Evolutionary conservation across 2,113 vertebrate genomes (phyloP).

Genomic region (Willisornis vidua): DNA sequence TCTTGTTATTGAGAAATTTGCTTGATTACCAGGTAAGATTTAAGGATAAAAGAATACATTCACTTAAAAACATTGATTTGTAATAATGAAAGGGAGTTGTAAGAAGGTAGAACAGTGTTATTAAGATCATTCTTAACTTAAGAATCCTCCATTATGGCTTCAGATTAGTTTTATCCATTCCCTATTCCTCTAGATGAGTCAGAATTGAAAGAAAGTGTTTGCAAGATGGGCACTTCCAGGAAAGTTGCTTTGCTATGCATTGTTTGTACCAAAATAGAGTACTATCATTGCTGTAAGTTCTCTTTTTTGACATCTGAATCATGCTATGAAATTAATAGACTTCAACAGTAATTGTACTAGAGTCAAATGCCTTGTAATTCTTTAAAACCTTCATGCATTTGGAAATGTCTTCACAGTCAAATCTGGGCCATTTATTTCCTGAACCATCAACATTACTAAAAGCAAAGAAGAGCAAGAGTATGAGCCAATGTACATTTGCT

Average conservation of each 20-base stretch:
- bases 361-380: neutral
- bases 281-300: neutral
- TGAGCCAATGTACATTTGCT: neutral
- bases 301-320: neutral
- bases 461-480: neutral
- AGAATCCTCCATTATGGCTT: neutral
- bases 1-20: neutral
- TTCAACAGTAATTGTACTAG: neutral
- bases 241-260: neutral
- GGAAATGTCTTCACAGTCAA: neutral
- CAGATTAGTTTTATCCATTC: neutral
- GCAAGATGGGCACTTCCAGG: neutral
- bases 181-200: neutral
- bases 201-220: neutral
- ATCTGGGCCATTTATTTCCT: neutral
- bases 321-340: neutral
- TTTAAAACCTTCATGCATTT: neutral
- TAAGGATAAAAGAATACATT: neutral
- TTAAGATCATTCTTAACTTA: neutral
- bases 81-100: neutral
- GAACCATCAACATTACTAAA: neutral
- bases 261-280: slow-evolving; percentile 23
- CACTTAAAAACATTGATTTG: neutral
- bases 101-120: neutral
- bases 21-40: neutral